These are phyloP conservation scores for Sarcophaga bullata DNA, from an alignment of 1,140 invertebrate species.

Conservation along the genomic window DNA sequence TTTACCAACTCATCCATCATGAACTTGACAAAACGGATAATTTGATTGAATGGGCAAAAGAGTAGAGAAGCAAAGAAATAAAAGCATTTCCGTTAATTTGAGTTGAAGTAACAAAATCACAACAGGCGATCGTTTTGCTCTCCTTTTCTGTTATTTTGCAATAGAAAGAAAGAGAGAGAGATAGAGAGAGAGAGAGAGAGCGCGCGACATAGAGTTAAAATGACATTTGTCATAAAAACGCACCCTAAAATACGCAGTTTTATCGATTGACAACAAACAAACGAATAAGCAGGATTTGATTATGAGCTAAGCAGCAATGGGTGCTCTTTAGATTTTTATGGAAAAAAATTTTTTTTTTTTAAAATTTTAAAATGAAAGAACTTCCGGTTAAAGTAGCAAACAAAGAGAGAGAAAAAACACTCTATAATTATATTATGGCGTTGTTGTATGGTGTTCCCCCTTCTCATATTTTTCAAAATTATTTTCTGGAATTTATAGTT, in stretches of 20 bases:
- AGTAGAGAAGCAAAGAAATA: not conserved
- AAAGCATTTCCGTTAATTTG: conserved; percentile 40
- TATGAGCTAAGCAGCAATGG: conserved; percentile 7
- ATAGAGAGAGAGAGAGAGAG: too few relatives aligned
- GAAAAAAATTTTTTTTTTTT: not conserved
- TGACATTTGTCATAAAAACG: not conserved
- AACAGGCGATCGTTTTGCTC: conserved; percentile 28
- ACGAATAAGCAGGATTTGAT: not conserved
- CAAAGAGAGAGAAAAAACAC: too few relatives aligned
- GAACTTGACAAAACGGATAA: not conserved
- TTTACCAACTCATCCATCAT: conserved; percentile 20
- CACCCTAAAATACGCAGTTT: conserved; percentile 27
- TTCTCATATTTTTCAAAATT: not conserved
- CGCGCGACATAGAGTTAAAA: too few relatives aligned
- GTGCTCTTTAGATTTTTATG: not conserved
- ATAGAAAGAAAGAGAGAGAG: too few relatives aligned
- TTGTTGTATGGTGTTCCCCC: not conserved
- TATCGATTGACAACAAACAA: not conserved
- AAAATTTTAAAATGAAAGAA: conserved; percentile 28
- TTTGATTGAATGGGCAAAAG: not conserved
- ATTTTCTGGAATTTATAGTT: not conserved
- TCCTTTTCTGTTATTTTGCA: too few relatives aligned
- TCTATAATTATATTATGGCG: conserved; percentile 38
- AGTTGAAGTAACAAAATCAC: conserved; percentile 26
- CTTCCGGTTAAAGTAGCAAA: conserved; percentile 17